These are phyloP conservation scores for Vombatus ursinus DNA, from an alignment of 2,113 vertebrate genomes.

Conservation along the genomic window DNA sequence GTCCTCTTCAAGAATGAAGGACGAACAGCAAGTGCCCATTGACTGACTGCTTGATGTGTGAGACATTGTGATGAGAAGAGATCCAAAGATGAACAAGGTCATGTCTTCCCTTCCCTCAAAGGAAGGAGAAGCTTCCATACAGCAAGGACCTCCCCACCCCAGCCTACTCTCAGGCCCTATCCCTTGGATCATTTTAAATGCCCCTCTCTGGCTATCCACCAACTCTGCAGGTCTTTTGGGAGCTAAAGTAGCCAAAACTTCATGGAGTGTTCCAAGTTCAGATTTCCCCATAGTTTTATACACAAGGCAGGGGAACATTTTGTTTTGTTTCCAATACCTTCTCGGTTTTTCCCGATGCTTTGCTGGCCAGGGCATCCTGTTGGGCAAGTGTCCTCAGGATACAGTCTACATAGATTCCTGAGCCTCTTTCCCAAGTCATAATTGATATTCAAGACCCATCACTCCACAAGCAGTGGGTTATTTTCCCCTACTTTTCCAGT, in stretches of 20 bases:
- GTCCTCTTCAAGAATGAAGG: too few relatives aligned
- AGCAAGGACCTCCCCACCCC: too few relatives aligned
- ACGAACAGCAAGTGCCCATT: too few relatives aligned
- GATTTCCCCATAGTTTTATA: not conserved
- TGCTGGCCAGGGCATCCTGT: not conserved
- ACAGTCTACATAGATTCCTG: not conserved
- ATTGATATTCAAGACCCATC: not conserved
- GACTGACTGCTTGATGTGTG: too few relatives aligned
- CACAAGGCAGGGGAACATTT: not conserved
- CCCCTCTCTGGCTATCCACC: not conserved
- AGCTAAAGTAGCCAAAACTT: not conserved
- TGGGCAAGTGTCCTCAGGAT: not conserved
- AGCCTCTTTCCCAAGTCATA: not conserved
- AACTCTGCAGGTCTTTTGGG: not conserved
- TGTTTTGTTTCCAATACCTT: not conserved
- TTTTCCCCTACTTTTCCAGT: not conserved
- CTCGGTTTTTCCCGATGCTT: not conserved
- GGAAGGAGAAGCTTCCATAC: not conserved
- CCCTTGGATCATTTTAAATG: not conserved
- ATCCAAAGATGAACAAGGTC: too few relatives aligned
- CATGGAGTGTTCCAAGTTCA: not conserved
- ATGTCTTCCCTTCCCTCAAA: too few relatives aligned
- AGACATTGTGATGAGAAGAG: too few relatives aligned
- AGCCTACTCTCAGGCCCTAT: fast-evolving
- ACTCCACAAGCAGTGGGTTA: not conserved